Conservation (phyloP, 2,888 invertebrate genomes). For the Limnephilus auricula region DNA sequence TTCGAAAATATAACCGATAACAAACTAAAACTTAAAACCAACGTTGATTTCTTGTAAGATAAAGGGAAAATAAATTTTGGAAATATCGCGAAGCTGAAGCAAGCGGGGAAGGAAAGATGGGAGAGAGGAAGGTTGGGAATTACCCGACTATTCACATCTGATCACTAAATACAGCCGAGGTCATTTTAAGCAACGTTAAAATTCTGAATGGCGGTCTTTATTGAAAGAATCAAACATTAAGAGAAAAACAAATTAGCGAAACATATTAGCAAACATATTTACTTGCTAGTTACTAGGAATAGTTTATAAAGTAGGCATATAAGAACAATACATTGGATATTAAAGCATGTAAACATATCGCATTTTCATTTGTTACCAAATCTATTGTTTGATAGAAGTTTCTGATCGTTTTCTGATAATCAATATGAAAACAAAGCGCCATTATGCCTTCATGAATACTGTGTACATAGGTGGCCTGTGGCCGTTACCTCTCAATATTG, state of each 20-base stretch:
- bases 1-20: too few species aligned
- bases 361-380: not conserved
- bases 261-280: not conserved
- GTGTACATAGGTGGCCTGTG: not conserved
- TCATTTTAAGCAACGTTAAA: not conserved
- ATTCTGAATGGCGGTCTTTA: not conserved
- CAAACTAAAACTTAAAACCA: too few species aligned
- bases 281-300: not conserved
- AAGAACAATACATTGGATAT: not conserved
- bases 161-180: not conserved
- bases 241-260: not conserved
- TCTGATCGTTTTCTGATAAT: slow-evolving; percentile 2
- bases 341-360: not conserved
- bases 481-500: not conserved
- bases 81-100: too few species aligned
- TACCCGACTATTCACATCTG: not conserved
- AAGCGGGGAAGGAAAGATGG: too few species aligned
- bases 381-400: not conserved
- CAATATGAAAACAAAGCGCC: not conserved
- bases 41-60: too few species aligned
- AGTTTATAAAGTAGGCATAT: not conserved
- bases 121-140: not conserved
- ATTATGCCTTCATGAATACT: not conserved
- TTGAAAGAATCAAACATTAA: not conserved
- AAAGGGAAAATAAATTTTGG: too few species aligned